Evolutionary conservation across 2,797 vertebrate genomes (phyloP).

Genomic region (Anolis apletophallus): DNA sequence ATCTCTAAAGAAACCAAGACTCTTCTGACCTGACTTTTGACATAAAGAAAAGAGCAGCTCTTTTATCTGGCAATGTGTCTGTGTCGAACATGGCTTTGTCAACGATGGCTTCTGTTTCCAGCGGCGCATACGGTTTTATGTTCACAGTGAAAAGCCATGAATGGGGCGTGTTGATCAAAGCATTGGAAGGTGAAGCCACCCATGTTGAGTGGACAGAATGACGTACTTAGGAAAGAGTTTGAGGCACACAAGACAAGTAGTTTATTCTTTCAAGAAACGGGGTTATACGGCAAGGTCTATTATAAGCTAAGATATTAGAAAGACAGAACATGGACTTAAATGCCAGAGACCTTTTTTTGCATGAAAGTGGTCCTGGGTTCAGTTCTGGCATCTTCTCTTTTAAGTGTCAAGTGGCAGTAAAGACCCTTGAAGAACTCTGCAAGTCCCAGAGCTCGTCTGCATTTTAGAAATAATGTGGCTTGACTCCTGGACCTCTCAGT

Average conservation of each 20-base stretch:
- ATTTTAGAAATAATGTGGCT: too few relatives aligned
- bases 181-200: conserved; percentile 25
- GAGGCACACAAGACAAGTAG: not conserved
- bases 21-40: conserved; percentile 36
- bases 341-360: not conserved
- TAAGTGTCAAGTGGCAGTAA: not conserved
- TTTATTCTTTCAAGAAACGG: conserved; percentile 23
- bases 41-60: not conserved
- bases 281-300: not conserved
- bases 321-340: not conserved
- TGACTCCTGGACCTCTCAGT: too few relatives aligned
- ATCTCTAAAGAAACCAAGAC: conserved; percentile 34
- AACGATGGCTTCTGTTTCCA: conserved; percentile 26
- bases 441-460: not conserved
- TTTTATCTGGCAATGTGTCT: conserved; percentile 52
- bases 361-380: not conserved
- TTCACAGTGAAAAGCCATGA: not conserved
- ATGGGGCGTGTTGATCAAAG: conserved; percentile 34
- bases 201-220: conserved; percentile 13
- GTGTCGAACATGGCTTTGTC: not conserved
- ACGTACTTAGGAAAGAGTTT: not conserved
- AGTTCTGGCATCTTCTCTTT: not conserved
- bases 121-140: conserved; percentile 8
- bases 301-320: not conserved
- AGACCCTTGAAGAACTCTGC: not conserved